These are phyloP conservation scores for Pachycephala philippinensis DNA, from an alignment of 2,113 vertebrate species.

Conservation along the genomic window DNA sequence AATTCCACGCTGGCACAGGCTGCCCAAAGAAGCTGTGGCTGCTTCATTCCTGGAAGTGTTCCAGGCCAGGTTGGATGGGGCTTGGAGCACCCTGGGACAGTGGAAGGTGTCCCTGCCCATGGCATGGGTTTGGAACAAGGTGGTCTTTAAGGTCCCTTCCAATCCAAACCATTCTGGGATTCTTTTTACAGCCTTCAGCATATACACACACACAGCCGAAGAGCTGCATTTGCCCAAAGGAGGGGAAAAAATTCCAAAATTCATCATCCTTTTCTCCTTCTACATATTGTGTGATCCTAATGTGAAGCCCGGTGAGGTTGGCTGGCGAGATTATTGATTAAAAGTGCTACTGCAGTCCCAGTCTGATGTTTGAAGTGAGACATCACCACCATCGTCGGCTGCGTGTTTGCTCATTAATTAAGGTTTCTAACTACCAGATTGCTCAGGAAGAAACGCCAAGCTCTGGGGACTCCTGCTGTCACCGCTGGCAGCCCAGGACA, in stretches of 20 bases:
- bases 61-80: background rate
- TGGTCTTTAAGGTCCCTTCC: background rate
- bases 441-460: background rate
- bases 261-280: background rate
- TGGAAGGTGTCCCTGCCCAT: background rate
- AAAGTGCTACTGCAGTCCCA: background rate
- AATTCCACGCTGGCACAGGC: background rate
- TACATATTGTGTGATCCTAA: rapidly evolving
- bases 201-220: background rate
- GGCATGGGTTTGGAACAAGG: background rate
- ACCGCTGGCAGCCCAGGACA: background rate
- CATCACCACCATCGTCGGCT: rapidly evolving
- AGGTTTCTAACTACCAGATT: background rate
- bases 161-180: background rate
- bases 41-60: background rate
- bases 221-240: background rate
- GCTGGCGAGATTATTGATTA: background rate
- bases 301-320: rapidly evolving
- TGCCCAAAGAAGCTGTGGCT: background rate
- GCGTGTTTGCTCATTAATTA: background rate
- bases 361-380: background rate
- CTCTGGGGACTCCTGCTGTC: background rate
- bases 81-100: background rate
- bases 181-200: background rate
- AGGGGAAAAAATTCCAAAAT: background rate